phyloP scores from a whole-genome alignment of 2,888 invertebrate species.

The Nomada lathburiana region DNA sequence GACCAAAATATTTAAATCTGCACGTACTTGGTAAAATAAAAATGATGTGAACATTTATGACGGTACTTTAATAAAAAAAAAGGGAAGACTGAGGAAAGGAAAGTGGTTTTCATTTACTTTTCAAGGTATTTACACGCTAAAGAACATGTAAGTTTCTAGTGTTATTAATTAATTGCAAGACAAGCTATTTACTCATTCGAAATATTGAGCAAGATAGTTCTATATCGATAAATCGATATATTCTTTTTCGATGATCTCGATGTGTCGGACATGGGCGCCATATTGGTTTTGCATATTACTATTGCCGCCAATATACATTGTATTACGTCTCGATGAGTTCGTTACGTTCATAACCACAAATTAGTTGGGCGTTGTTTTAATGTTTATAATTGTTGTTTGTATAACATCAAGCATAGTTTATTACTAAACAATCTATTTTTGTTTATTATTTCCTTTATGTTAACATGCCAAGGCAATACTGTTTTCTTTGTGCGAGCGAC shows the following conservation, averaged over 20 bases:
- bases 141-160: no score
- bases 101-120: neutral
- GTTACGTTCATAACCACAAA: constrained; percentile 2
- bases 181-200: no score
- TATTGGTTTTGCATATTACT: constrained; percentile 9
- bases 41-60: constrained; percentile 8
- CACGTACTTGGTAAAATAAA: constrained; percentile 16
- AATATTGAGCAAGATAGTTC: neutral
- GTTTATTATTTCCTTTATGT: neutral
- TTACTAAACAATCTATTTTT: neutral
- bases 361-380: neutral
- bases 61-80: constrained; percentile 40
- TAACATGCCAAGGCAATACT: constrained; percentile 74
- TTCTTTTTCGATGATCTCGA: constrained; percentile 18
- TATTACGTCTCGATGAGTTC: constrained; percentile 24
- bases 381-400: neutral
- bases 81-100: neutral
- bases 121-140: neutral
- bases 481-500: constrained; percentile 81
- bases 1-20: constrained; percentile 7
- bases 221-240: neutral
- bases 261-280: constrained; percentile 37
- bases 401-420: neutral
- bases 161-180: no score
- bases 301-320: constrained; percentile 56